Evolutionary conservation across 2,113 vertebrate species (phyloP).

Genomic region (Herpetotheres cachinnans): DNA sequence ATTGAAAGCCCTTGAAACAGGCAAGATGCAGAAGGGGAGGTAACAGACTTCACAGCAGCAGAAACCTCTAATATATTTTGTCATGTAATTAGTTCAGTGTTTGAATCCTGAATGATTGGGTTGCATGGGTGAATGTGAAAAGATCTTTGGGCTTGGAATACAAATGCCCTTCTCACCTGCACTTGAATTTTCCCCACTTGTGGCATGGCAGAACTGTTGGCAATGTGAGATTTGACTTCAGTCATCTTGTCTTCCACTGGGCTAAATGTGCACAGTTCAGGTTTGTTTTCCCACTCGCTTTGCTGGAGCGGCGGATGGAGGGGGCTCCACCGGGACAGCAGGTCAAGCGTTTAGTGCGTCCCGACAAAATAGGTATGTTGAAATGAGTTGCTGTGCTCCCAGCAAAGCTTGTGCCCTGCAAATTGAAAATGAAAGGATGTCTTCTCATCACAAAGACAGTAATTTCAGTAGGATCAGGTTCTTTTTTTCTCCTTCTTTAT

Average conservation of each 20-base stretch:
- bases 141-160: neutral
- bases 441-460: neutral
- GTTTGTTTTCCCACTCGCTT: neutral
- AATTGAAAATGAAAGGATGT: neutral
- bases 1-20: neutral
- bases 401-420: neutral
- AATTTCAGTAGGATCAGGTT: neutral
- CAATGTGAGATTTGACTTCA: rapidly evolving
- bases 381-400: neutral
- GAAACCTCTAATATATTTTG: neutral
- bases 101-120: neutral
- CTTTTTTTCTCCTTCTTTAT: neutral
- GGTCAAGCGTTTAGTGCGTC: neutral
- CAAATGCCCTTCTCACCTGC: neutral
- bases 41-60: neutral
- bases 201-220: neutral
- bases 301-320: neutral
- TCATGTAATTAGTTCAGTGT: neutral
- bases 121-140: rapidly evolving
- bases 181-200: rapidly evolving
- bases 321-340: neutral
- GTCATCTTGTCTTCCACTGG: rapidly evolving
- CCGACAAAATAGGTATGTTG: neutral
- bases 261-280: rapidly evolving
- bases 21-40: neutral